Percentiles rank a stretch among this genome's conserved stretches.
These are phyloP conservation scores for Lepidocyrtinus sp. DNA, from an alignment of 2,888 invertebrate species.

Conservation along the genomic window DNA sequence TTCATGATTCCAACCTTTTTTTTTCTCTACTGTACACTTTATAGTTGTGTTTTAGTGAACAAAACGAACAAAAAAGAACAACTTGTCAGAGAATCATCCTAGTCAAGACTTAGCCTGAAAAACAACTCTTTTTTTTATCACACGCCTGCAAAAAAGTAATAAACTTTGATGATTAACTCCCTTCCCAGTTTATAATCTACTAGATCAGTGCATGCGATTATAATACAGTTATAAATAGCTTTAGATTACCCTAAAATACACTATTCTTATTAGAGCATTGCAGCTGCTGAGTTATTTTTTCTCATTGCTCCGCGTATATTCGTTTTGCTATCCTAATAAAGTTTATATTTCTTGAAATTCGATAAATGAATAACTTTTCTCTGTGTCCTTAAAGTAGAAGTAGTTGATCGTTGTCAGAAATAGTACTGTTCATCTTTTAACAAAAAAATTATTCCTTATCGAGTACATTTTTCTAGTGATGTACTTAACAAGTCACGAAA, in stretches of 20 bases:
- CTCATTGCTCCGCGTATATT: no score
- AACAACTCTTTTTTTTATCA: constrained; percentile 40
- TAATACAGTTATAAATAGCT: neutral
- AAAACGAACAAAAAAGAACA: no score
- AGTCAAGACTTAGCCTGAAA: constrained; percentile 22
- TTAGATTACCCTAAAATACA: neutral
- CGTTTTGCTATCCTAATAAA: neutral
- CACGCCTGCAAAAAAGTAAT: constrained; percentile 54
- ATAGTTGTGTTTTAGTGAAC: no score
- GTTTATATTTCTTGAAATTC: neutral
- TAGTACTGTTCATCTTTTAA: neutral
- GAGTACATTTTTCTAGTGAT: constrained; percentile 17
- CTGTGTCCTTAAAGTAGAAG: constrained; percentile 11
- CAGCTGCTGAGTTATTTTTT: neutral
- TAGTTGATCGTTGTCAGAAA: constrained; percentile 49
- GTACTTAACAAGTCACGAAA: constrained; percentile 41
- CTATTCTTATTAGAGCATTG: neutral
- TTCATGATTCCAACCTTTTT: no score
- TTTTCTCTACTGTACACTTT: constrained; percentile 25
- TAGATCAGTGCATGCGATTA: neutral
- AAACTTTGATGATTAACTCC: constrained; percentile 33
- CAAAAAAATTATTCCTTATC: neutral
- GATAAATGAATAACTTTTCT: neutral
- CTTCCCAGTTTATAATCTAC: neutral
- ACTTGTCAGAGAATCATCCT: no score